Evolutionary conservation across 2,888 invertebrate genomes (phyloP), one percentile per base, ranked within the genome.

Genomic region (Dioctria linearis): DNA sequence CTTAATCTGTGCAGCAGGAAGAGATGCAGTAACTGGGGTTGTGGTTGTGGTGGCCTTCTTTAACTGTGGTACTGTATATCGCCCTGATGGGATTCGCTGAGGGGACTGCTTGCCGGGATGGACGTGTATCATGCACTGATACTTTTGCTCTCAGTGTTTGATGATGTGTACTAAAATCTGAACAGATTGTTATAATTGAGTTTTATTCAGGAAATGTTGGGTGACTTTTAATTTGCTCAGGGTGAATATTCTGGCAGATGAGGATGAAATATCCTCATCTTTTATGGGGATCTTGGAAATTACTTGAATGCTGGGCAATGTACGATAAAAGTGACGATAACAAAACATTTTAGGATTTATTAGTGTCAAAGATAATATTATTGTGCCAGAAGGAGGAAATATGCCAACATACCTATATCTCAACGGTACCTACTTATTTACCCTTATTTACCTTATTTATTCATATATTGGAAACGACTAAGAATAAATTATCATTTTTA

Each of bases 161-260:
- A 83, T 84, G 84, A 84, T 84, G 84, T 85, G 84, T 83, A 84
- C 82, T 81, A 86, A 88, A 88, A 88, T 88, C 85, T 84, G 86
- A 88, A 88, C 88, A 88, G 88, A 88, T 88, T 88, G 88, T 86
- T 87, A 87, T 88, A 88, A 88, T 88, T 88, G 88, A 88, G 88
- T 88, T 88, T 88, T 85, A 84, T 84, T 85, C 83, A 83, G 80
- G 59, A 82, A 73, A 85, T 87, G 86, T 86, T 87, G 87, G 87
- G 87, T 87, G 86, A 86, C 85, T 88, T 88, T 88, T 88, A 88
- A 88, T 88, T 88, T 88, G 87, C 78, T 78, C 78, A 8, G 40
- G n/a, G 46, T 76, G 40, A 49, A 69, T 65, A 65, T 69, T 46
- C 37, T 46, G 46, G 46, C 37, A 40, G 13, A 3, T 39, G 71